Evolutionary conservation across 2,888 invertebrate genomes (phyloP).

Genomic region (Criorhina ranunculi): DNA sequence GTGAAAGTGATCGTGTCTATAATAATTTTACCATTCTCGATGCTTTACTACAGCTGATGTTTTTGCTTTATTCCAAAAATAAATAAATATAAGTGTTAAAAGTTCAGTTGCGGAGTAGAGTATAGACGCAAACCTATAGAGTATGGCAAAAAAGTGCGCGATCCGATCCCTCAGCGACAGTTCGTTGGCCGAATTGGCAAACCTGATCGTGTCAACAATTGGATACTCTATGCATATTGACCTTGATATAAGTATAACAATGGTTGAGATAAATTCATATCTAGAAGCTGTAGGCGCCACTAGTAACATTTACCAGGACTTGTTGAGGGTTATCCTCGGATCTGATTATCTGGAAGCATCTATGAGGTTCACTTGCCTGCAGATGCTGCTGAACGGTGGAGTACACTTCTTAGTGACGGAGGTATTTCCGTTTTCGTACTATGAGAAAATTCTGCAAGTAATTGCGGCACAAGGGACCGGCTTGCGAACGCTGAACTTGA

Average conservation of each 20-base stretch:
- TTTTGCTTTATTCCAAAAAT: constrained; percentile 6
- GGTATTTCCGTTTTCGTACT: constrained; percentile 90
- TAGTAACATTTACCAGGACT: constrained; percentile 89
- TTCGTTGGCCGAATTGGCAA: constrained; percentile 87
- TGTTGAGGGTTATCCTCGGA: constrained; percentile 87
- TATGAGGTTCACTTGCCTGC: constrained; percentile 88
- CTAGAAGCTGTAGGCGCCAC: constrained; percentile 87
- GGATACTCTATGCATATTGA: constrained; percentile 86
- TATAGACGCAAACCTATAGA: constrained; percentile 25
- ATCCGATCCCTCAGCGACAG: constrained; percentile 87
- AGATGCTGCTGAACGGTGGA: constrained; percentile 88
- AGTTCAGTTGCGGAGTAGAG: constrained; percentile 10
- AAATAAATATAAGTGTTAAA: constrained; percentile 21
- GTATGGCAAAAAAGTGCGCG: constrained; percentile 88
- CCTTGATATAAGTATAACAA: constrained; percentile 86
- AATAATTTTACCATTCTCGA: constrained; percentile 18
- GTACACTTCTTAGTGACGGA: constrained; percentile 88
- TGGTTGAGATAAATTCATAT: constrained; percentile 87
- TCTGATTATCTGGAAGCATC: constrained; percentile 89
- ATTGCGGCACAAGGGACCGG: constrained; percentile 88
- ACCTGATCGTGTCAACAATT: constrained; percentile 87
- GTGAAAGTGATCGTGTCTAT: constrained; percentile 41
- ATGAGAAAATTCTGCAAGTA: constrained; percentile 88
- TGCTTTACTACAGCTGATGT: constrained; percentile 39
- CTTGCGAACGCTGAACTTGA: constrained; percentile 88